Evolutionary conservation across 2,888 invertebrate species (phyloP).

Genomic region (Stenolophus ochropezus): DNA sequence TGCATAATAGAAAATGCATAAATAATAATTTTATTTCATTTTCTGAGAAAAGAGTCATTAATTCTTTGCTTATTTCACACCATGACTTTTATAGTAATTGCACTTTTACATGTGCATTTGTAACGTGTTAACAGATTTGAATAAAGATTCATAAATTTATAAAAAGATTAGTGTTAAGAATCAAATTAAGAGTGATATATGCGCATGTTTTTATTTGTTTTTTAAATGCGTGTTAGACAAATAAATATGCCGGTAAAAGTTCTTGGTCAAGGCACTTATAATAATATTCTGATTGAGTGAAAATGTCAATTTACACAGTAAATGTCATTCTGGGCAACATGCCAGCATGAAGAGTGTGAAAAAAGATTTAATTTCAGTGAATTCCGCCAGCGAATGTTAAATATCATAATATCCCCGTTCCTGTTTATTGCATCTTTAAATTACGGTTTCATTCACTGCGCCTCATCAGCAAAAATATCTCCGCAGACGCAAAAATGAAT

Average conservation of each 20-base stretch:
- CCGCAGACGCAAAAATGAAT: conserved; percentile 21
- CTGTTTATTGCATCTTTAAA: conserved; percentile 7
- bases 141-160: background rate
- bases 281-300: conserved; percentile 33
- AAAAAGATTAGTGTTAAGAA: background rate
- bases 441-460: background rate
- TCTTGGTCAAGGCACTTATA: conserved; percentile 27
- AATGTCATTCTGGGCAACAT: background rate
- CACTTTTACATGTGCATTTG: background rate
- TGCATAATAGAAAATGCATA: too few species aligned
- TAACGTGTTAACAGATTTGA: background rate
- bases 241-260: background rate
- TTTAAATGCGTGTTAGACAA: background rate
- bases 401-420: background rate
- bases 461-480: conserved; percentile 33
- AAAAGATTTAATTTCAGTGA: conserved; percentile 38
- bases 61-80: too few species aligned
- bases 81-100: background rate
- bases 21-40: too few species aligned
- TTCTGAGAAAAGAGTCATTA: too few species aligned
- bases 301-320: conserved; percentile 35
- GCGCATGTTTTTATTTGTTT: background rate
- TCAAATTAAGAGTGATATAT: background rate
- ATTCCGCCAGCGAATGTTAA: conserved; percentile 6
- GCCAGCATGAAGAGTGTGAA: conserved; percentile 31